Evolutionary conservation across 2,888 invertebrate genomes (phyloP).

Genomic region (Augochlorella aurata): DNA sequence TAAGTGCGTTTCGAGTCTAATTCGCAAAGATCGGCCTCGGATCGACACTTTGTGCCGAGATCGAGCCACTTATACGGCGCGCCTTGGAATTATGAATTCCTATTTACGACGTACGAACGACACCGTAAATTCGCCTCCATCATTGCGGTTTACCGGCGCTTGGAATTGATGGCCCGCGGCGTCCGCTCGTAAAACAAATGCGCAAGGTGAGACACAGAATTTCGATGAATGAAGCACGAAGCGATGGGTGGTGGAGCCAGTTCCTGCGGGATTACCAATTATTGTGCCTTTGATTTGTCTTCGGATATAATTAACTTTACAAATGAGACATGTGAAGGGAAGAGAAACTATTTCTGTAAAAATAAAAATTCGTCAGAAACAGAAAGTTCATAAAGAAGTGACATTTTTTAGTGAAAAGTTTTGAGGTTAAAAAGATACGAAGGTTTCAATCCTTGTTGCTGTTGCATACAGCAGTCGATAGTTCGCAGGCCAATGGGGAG

Average conservation of each 20-base stretch:
- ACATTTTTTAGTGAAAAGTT: too few relatives aligned
- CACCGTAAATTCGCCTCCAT: constrained; percentile 8
- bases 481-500: not conserved
- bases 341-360: too few relatives aligned
- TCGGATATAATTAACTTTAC: too few relatives aligned
- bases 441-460: too few relatives aligned
- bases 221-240: not conserved
- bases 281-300: too few relatives aligned
- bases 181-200: constrained; percentile 12
- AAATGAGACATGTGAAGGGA: too few relatives aligned
- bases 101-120: constrained; percentile 18
- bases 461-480: too few relatives aligned
- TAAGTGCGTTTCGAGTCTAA: too few relatives aligned
- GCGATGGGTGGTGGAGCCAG: not conserved
- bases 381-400: too few relatives aligned
- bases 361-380: too few relatives aligned
- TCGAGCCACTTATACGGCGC: not conserved
- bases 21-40: too few relatives aligned
- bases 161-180: not conserved
- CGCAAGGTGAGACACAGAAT: not conserved
- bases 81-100: constrained; percentile 19
- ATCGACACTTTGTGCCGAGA: constrained; percentile 2
- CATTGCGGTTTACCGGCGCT: not conserved
- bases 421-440: too few relatives aligned
- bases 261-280: not conserved